phyloP scores from a whole-genome alignment of 1,140 invertebrate genomes.

The Rhopalosiphum maidis region DNA sequence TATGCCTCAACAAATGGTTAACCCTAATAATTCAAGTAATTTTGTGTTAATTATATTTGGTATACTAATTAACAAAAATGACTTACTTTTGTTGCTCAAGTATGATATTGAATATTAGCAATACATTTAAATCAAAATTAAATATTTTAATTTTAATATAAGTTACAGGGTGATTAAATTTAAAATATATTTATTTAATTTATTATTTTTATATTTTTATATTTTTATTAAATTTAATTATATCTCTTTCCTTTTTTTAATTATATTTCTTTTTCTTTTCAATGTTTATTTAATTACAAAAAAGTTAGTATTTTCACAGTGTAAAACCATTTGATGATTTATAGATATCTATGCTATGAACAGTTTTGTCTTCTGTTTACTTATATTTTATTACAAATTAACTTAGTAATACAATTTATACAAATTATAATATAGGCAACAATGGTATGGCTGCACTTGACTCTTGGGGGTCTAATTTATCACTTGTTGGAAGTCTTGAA shows the following conservation, averaged over 20 bases:
- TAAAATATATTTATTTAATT: background rate
- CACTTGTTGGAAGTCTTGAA: slow-evolving; percentile 85
- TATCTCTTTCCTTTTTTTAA: background rate
- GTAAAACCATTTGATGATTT: background rate
- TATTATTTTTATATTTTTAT: background rate
- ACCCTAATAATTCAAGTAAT: slow-evolving; percentile 59
- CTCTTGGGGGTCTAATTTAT: slow-evolving; percentile 88
- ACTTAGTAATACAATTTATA: background rate
- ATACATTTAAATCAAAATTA: background rate
- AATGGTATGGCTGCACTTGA: slow-evolving; percentile 69
- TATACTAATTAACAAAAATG: background rate
- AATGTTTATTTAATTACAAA: background rate
- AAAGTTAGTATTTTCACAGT: background rate
- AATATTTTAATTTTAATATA: background rate
- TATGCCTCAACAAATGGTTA: slow-evolving; percentile 83
- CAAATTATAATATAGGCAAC: slow-evolving; percentile 22
- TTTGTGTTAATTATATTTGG: background rate
- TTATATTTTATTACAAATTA: background rate
- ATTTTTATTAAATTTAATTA: background rate
- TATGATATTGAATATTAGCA: background rate
- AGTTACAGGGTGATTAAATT: background rate
- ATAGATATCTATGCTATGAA: background rate
- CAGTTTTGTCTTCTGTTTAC: background rate
- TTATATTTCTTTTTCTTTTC: background rate
- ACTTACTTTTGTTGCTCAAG: background rate